These are phyloP conservation scores for Cloeon dipterum DNA, from an alignment of 2,888 invertebrate genomes.

Conservation along the genomic window DNA sequence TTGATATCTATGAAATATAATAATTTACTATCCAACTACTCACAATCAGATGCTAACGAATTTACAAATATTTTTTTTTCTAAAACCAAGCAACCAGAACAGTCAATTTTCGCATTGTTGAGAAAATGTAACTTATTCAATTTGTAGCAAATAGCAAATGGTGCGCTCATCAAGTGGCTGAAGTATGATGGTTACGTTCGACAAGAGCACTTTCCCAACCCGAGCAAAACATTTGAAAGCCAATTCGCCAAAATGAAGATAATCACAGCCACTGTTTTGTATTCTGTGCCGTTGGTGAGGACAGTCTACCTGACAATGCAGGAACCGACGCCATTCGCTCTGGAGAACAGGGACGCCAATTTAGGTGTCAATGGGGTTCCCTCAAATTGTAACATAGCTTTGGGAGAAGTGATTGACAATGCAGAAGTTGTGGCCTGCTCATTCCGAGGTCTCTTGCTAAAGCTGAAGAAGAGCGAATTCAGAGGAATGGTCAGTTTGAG, in stretches of 20 bases:
- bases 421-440: constrained; percentile 26
- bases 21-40: too few species aligned
- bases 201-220: constrained; percentile 9
- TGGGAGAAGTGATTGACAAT: constrained; percentile 31
- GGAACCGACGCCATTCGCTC: not conserved
- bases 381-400: constrained; percentile 14
- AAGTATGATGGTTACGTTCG: constrained; percentile 20
- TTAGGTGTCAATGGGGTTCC: not conserved
- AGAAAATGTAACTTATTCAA: too few species aligned
- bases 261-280: constrained; percentile 5
- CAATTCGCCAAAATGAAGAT: constrained; percentile 1
- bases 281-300: constrained; percentile 7
- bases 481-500: constrained; percentile 14
- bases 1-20: too few species aligned
- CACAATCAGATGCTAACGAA: too few species aligned
- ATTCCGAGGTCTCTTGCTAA: constrained; percentile 17
- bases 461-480: constrained; percentile 8
- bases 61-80: too few species aligned
- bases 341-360: not conserved
- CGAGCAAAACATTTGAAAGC: constrained; percentile 14
- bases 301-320: constrained; percentile 6
- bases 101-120: too few species aligned
- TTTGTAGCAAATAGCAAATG: constrained; percentile 5
- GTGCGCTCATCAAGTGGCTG: constrained; percentile 9
- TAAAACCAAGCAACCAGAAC: too few species aligned